Evolutionary conservation across 2,797 vertebrate species (phyloP).

Genomic region (Danio tinwini): DNA sequence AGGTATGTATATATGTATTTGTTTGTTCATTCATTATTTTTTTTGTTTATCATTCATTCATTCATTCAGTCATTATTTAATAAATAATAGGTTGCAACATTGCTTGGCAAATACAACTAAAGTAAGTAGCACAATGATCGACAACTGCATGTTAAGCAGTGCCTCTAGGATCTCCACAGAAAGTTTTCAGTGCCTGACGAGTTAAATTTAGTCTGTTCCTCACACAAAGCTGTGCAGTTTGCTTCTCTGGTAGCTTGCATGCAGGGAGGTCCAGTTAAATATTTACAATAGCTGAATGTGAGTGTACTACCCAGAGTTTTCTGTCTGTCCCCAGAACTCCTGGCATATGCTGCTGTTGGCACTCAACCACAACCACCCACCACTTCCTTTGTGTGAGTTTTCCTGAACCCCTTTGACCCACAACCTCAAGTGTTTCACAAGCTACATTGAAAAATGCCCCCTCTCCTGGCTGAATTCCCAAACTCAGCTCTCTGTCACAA

Average conservation of each 20-base stretch:
- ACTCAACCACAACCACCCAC: constrained; percentile 53
- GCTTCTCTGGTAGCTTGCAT: constrained; percentile 39
- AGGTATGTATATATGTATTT: no score
- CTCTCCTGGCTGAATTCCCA: constrained; percentile 42
- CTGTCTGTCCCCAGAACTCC: constrained; percentile 45
- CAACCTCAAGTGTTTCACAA: constrained; percentile 46
- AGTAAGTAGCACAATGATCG: background rate
- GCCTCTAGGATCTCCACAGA: background rate
- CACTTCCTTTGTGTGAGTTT: constrained; percentile 53
- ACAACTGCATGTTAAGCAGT: background rate
- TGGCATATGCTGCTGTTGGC: constrained; percentile 56
- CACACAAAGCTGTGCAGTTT: constrained; percentile 26
- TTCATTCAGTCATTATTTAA: no score
- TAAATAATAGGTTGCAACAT: background rate
- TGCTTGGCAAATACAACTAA: background rate
- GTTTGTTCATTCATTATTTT: no score
- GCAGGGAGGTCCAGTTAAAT: constrained; percentile 54
- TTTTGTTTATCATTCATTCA: no score
- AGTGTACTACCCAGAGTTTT: constrained; percentile 50
- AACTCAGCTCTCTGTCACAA: constrained; percentile 33
- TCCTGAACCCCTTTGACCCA: constrained; percentile 48
- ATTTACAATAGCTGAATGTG: constrained; percentile 58
- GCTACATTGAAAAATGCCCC: constrained; percentile 35
- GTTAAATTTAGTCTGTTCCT: constrained; percentile 10
- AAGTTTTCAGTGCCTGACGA: background rate